phyloP scores from a whole-genome alignment of 2,888 invertebrate species.

The Parnassius orleans region DNA sequence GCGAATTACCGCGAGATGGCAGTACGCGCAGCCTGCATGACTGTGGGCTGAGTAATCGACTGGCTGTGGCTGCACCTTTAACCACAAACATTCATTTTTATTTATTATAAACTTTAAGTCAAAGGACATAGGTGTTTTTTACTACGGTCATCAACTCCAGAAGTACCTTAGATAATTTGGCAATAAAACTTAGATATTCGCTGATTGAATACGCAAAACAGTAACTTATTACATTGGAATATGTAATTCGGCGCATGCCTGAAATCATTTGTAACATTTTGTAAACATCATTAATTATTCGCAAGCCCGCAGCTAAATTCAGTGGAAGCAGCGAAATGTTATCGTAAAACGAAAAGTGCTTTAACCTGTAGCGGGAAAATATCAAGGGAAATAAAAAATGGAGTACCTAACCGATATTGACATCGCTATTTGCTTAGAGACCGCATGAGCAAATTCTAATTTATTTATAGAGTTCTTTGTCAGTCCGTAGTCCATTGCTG shows the following conservation, averaged over 20 bases:
- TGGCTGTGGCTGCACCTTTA: conserved; percentile 63
- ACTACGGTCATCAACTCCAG: background rate
- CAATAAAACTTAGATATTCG: conserved; percentile 1
- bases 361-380: conserved; percentile 7
- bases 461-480: too few relatives aligned
- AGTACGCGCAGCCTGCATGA: conserved; percentile 60
- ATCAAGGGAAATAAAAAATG: background rate
- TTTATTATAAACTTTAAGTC: background rate
- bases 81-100: conserved; percentile 38
- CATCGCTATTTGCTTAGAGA: background rate
- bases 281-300: conserved; percentile 7
- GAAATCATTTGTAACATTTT: conserved; percentile 1
- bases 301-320: conserved; percentile 10
- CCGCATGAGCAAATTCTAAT: background rate
- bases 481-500: too few relatives aligned
- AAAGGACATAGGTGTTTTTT: background rate
- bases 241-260: background rate
- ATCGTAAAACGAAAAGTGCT: conserved; percentile 6
- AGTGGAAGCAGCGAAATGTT: conserved; percentile 1
- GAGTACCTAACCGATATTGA: background rate
- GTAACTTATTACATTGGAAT: conserved; percentile 1
- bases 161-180: background rate
- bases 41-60: conserved; percentile 68
- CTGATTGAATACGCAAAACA: conserved; percentile 10
- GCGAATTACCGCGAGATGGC: conserved; percentile 52